Evolutionary conservation across 2,888 invertebrate genomes (phyloP), one percentile per base, ranked within the genome.

Genomic region (Chymomyza amoena): DNA sequence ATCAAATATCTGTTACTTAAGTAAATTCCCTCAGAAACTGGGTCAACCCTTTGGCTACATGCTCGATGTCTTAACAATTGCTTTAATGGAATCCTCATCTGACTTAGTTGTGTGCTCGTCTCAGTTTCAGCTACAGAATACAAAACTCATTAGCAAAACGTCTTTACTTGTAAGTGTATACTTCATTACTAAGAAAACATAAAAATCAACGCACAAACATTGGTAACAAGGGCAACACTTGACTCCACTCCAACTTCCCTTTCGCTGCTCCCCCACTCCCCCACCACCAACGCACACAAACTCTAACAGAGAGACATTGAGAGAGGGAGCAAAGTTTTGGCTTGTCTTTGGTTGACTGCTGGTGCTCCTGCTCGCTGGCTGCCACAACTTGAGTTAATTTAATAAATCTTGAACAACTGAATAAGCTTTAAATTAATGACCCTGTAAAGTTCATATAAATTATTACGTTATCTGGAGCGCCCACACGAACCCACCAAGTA

Each of bases 391-490:
- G 87, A 90, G 90, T 89, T 90, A 89, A 90, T 89, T 90, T 90
- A 90, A 90, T 90, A 90, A 90, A 90, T 90, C 90, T 90, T 90
- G 83, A 88, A 87, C 90, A 90, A 89, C 88, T 90, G 90, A 90
- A 89, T 90, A 88, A 89, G 89, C 87, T 90, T 90, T 85, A 90
- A 90, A 90, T 90, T 90, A 90, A 90, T 89, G 90, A 88, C 89
- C 86, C 84, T 87, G 83, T 80, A 89, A 90, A 89, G 87, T 89
- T 89, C 88, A 87, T 87, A 89, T 88, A 89, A 89, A 89, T 89
- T 87, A 83, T 88, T 81, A 79, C 83, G 78, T 88, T 89, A 87
- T 88, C 82, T 87, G 61, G 60, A 65, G 63, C 69, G 63, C 56
- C 64, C 66, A 60, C 16, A 66, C 62, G 65, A 45, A 69, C 61